A percentile compares a stretch with the other conserved stretches of the same genome.
Evolutionary conservation across 2,113 vertebrate species (phyloP).

Genomic region (Elanus axillaris): DNA sequence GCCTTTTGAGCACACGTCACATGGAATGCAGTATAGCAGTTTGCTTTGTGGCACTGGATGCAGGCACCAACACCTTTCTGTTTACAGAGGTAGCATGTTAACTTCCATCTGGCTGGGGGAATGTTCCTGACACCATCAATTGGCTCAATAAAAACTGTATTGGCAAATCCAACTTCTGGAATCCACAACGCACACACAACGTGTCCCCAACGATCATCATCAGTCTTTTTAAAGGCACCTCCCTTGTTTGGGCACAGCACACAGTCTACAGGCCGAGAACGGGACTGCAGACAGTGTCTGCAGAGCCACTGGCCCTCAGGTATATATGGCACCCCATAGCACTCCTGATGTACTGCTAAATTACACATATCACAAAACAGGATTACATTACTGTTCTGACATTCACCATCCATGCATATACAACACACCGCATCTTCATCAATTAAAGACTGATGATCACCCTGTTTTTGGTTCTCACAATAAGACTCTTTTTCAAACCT

Average conservation of each 20-base stretch:
- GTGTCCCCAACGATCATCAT: slow-evolving; percentile 95
- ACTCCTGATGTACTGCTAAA: slow-evolving; percentile 96
- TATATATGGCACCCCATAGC: slow-evolving; percentile 98
- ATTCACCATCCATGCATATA: slow-evolving; percentile 94
- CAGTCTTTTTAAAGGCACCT: slow-evolving; percentile 95
- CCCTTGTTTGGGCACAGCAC: slow-evolving; percentile 95
- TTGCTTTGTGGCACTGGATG: slow-evolving; percentile 98
- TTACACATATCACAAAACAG: slow-evolving; percentile 97
- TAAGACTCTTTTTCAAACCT: slow-evolving; percentile 94
- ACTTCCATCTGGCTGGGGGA: slow-evolving; percentile 94
- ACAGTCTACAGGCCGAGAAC: slow-evolving; percentile 84
- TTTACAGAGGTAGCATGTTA: slow-evolving; percentile 99
- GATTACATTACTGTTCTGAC: slow-evolving; percentile 94
- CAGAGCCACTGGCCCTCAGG: slow-evolving; percentile 98
- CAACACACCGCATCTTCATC: slow-evolving; percentile 96
- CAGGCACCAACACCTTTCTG: slow-evolving; percentile 95
- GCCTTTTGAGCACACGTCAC: slow-evolving; percentile 95
- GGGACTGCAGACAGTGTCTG: slow-evolving; percentile 91
- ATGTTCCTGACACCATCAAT: slow-evolving; percentile 94
- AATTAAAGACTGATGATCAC: slow-evolving; percentile 83
- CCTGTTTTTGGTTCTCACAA: slow-evolving; percentile 88
- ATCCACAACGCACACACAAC: slow-evolving; percentile 98
- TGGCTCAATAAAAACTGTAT: slow-evolving; percentile 96
- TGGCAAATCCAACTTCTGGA: slow-evolving; percentile 97
- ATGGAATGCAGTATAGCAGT: slow-evolving; percentile 98